Percentiles rank a stretch among this genome's conserved stretches.
phyloP scores from a whole-genome alignment of 2,888 invertebrate genomes.

The Euclidia mi region DNA sequence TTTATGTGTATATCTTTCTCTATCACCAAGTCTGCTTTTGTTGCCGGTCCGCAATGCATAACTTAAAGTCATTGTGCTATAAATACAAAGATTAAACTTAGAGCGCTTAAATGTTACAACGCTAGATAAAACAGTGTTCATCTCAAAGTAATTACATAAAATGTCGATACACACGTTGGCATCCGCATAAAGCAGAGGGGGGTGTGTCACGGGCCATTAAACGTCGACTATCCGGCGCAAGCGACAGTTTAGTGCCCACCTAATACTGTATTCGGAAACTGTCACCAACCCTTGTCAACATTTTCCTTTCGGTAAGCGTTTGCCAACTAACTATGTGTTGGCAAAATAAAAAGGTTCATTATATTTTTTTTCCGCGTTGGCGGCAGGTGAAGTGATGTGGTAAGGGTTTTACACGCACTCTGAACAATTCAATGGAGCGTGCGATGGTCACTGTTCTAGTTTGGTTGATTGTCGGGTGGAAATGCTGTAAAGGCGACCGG shows the following conservation, averaged over 20 bases:
- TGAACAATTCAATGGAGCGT: too few relatives aligned
- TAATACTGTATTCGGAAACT: slow-evolving; percentile 49
- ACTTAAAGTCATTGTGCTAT: too few relatives aligned
- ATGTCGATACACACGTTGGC: slow-evolving; percentile 2
- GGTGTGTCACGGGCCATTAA: slow-evolving; percentile 43
- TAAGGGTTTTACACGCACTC: too few relatives aligned
- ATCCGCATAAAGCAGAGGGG: slow-evolving; percentile 9
- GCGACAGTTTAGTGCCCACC: slow-evolving; percentile 40
- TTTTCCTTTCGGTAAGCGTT: slow-evolving; percentile 35
- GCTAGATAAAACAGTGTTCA: too few relatives aligned
- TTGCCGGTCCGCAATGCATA: too few relatives aligned
- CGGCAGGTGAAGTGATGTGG: neutral
- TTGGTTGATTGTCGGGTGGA: too few relatives aligned
- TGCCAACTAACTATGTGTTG: slow-evolving; percentile 18
- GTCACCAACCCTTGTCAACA: slow-evolving; percentile 56
- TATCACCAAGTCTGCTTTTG: too few relatives aligned
- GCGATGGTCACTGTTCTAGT: too few relatives aligned
- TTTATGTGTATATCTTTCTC: too few relatives aligned
- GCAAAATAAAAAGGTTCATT: slow-evolving; percentile 11
- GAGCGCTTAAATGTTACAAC: too few relatives aligned
- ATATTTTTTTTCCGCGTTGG: slow-evolving; percentile 7
- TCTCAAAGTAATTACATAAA: neutral
- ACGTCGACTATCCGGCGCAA: slow-evolving; percentile 17
- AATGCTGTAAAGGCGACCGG: too few relatives aligned
- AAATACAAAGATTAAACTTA: too few relatives aligned